Conservation (phyloP, 2,113 vertebrate genomes). For the Mus spicilegus region DNA sequence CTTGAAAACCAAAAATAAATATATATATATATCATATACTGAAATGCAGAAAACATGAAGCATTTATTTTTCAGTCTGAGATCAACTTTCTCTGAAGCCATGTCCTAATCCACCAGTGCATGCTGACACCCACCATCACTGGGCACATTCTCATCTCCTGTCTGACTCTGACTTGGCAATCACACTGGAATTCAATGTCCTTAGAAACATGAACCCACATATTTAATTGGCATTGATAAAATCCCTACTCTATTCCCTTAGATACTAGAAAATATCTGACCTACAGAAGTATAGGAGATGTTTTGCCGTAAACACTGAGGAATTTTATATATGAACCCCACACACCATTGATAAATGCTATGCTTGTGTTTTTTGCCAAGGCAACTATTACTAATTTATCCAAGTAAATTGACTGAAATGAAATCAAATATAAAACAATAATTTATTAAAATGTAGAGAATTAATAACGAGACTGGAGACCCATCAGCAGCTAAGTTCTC, state of each 20-base stretch:
- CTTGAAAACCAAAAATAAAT: too few species aligned
- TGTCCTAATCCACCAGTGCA: not conserved
- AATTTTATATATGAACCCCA: not conserved
- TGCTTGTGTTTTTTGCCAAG: not conserved
- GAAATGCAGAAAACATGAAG: conserved; percentile 9
- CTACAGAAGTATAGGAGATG: not conserved
- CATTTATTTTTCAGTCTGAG: not conserved
- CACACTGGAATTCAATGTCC: conserved; percentile 16
- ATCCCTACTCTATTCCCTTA: not conserved
- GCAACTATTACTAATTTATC: not conserved
- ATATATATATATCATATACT: not conserved
- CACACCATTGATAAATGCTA: not conserved
- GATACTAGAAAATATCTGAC: not conserved
- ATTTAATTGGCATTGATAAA: not conserved
- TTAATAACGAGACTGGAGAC: not conserved
- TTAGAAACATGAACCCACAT: not conserved
- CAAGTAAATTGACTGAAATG: not conserved
- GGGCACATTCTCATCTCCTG: not conserved
- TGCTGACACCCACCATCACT: not conserved
- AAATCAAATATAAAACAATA: not conserved
- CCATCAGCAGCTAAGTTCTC: not conserved
- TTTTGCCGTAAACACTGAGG: not conserved
- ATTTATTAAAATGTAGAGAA: not conserved
- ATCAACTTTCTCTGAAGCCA: not conserved
- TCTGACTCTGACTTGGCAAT: not conserved